These are phyloP conservation scores for Diogma glabrata DNA, from an alignment of 2,888 invertebrate genomes.

Conservation along the genomic window DNA sequence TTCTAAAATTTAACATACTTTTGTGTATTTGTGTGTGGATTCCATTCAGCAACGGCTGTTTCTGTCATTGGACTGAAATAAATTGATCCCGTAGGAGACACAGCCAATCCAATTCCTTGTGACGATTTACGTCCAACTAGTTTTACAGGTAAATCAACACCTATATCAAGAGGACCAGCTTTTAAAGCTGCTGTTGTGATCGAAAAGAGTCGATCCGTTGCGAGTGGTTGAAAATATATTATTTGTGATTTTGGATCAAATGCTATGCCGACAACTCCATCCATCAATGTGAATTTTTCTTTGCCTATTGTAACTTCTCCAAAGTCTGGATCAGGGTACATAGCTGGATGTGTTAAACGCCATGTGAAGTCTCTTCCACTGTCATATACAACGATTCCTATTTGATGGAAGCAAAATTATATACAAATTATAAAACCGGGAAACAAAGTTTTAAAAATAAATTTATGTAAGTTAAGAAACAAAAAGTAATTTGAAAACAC, in stretches of 20 bases:
- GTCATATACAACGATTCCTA: constrained; percentile 42
- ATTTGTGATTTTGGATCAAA: constrained; percentile 45
- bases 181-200: constrained; percentile 61
- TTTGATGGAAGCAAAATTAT: no score
- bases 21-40: constrained; percentile 59
- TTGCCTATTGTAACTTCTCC: constrained; percentile 61
- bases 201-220: constrained; percentile 62
- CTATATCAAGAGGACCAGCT: constrained; percentile 59
- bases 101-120: constrained; percentile 63
- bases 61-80: constrained; percentile 69
- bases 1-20: constrained; percentile 38
- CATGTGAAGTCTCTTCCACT: constrained; percentile 64
- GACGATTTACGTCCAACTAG: constrained; percentile 75
- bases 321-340: constrained; percentile 76
- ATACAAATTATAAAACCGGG: no score
- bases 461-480: no score
- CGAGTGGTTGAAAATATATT: constrained; percentile 55
- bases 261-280: constrained; percentile 54
- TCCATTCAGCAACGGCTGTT: constrained; percentile 71
- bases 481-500: no score
- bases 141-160: constrained; percentile 59
- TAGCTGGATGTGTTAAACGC: constrained; percentile 67
- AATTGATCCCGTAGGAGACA: constrained; percentile 59
- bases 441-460: no score
- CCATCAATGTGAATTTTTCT: constrained; percentile 51